Base-by-base conservation (phyloP, 2,113 vertebrate genomes). In the Pomatorhinus ruficollis region DNA sequence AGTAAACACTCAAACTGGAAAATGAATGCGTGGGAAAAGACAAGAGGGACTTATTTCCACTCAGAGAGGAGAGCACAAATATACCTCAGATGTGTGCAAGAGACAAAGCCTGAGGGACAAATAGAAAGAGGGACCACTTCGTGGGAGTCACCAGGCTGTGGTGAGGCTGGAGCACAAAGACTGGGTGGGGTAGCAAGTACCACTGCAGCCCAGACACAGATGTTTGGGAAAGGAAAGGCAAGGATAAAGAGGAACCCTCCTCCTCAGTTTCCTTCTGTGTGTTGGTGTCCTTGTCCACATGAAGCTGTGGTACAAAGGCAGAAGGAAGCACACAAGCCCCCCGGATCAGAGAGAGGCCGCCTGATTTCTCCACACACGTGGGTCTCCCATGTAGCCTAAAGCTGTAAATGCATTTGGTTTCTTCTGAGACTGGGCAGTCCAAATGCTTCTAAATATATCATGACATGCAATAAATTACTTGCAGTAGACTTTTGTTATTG, bases 261-360 rank as follows among this genome's bases (percentile, higher is more conserved):
- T 35, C 27, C 24, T 70, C 25, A 75, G 27, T n/a, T 56, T 52
- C 21, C 52, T 56, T 60, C 15, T 39, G 10, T 31, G 40, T 28
- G 24, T 10, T 40, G 22, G 8, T 7, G 12, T 37, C 61, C 61
- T 61, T 72, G 80, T 28, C 44, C 24, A 35, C 54, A 33, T 12
- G 35, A 22, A 85, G 44, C 28, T 6, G 1, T 6, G 37, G 30
- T 14, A 45, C 1, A 1, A 20, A 12, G 25, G 15, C 54, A 63
- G 47, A 63, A 57, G 23, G 35, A 49, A 69, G 31, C 0, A 0
- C 1, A 1, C 10, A 35, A 18, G 7, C 13, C 11, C 15, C 2
- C 11, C 2, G 33, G 16, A 42, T 24, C 30, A 71, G 30, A 27
- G 57, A 40, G 23, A 52, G 12, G 13, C 5, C 6, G 30, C 45